Percentiles rank a stretch among this genome's conserved stretches.
Conservation (phyloP, 1,140 invertebrate genomes). For the Conus ventricosus region DNA sequence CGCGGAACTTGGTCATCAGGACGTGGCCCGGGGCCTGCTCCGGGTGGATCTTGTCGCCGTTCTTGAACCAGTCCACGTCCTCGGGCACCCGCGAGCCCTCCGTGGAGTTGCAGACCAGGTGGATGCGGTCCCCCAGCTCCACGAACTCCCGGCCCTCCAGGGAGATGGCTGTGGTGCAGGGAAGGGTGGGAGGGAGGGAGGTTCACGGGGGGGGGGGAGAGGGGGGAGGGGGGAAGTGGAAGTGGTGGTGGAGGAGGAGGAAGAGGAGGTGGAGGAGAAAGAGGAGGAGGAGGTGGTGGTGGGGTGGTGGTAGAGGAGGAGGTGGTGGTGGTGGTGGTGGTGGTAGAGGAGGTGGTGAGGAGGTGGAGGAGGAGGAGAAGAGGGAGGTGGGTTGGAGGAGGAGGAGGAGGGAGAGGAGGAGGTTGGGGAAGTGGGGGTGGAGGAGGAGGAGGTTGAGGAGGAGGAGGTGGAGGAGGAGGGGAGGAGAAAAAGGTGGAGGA, state of each 20-base stretch:
- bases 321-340: background rate
- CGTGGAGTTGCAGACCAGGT: slow-evolving; percentile 63
- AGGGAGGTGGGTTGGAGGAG: too few species aligned
- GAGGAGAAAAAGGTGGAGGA: too few species aligned
- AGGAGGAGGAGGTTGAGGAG: too few species aligned
- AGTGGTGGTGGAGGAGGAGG: background rate
- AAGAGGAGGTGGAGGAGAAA: background rate
- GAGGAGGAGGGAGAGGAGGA: too few species aligned
- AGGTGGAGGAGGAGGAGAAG: background rate
- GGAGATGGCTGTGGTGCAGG: slow-evolving; percentile 52
- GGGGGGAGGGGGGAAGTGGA: background rate
- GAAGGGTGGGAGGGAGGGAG: background rate
- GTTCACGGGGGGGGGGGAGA: background rate
- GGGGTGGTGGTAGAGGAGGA: background rate
- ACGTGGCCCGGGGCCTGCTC: slow-evolving; percentile 43
- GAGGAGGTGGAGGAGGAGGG: too few species aligned
- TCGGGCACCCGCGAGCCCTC: slow-evolving; percentile 63
- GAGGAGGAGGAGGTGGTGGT: background rate
- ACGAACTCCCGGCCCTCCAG: slow-evolving; percentile 62
- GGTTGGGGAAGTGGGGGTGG: too few species aligned
- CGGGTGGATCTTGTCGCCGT: slow-evolving; percentile 56
- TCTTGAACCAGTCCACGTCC: slow-evolving; percentile 68
- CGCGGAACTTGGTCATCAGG: slow-evolving; percentile 59
- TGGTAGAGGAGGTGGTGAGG: background rate
- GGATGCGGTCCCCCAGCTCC: slow-evolving; percentile 56